A percentile compares a stretch with the other conserved stretches of the same genome.
Conservation (phyloP, 2,113 vertebrate species). For the Cynocephalus volans region DNA sequence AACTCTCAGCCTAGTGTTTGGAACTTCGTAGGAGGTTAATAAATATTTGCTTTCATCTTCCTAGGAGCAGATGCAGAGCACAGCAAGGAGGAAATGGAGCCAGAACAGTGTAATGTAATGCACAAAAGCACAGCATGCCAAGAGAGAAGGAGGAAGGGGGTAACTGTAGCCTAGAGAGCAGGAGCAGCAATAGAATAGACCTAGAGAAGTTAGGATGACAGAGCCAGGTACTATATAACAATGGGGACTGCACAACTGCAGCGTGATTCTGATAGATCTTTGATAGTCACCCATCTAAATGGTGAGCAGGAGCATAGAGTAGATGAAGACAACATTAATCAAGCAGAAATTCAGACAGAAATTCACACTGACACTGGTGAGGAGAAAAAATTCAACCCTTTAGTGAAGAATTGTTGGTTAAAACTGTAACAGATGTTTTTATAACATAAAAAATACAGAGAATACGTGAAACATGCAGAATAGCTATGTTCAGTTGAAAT, state of each 20-base stretch:
- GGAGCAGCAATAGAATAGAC: background rate
- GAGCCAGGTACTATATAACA: background rate
- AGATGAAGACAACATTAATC: background rate
- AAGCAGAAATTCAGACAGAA: slow-evolving; percentile 35
- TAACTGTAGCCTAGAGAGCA: slow-evolving; percentile 68
- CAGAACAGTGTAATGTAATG: slow-evolving; percentile 61
- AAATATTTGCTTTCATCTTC: slow-evolving; percentile 80
- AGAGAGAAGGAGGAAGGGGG: slow-evolving; percentile 61
- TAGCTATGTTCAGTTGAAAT: background rate
- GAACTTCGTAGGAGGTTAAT: slow-evolving; percentile 80
- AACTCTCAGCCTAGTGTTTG: slow-evolving; percentile 46
- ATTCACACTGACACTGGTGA: background rate
- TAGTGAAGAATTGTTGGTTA: background rate
- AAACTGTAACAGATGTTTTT: background rate
- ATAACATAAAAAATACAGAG: background rate
- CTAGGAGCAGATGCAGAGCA: slow-evolving; percentile 79
- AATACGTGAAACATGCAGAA: background rate
- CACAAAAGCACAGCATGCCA: slow-evolving; percentile 71
- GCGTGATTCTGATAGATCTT: background rate
- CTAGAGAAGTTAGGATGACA: slow-evolving; percentile 33
- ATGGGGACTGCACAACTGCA: background rate
- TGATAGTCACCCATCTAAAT: background rate
- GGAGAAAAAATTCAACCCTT: background rate
- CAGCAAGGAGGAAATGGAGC: slow-evolving; percentile 79
- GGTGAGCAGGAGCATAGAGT: background rate